Base-by-base conservation (phyloP, 2,113 vertebrate genomes). In the Triplophysa rosa region DNA sequence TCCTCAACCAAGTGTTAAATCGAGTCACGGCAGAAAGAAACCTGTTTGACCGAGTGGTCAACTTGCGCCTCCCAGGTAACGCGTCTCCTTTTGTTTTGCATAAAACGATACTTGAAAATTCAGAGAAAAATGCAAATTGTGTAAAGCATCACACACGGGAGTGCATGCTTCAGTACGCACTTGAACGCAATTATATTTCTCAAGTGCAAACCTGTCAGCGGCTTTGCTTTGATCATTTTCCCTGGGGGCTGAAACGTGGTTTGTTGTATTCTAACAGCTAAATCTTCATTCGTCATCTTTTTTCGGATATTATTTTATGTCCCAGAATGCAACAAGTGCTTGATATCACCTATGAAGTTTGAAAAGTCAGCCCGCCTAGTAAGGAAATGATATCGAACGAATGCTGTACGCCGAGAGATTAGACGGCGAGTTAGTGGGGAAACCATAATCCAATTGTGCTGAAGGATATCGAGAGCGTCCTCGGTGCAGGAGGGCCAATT, bases 11-110 rank as follows among this genome's bases (percentile, higher is more conserved):
- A 82, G 95, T 96, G 86, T 88, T 96, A 89, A 96, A 96, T 84
- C 91, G 94, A 13, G 95, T 96, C 86, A 96, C 95, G 3, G 95
- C 95, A 4, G 95, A 96, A 83, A 92, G 95, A 87, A 96, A 96
- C 84, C 91, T 96, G 59, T 96, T 96, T 85, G 95, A 96, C 84
- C 92, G 95, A 33, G 95, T 96, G 78, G 95, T 96, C 86, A 95
- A 93, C 84, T 92, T 96, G 69, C 92, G 94, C 37, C 91, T 96
- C 56, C 95, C 95, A 1, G 94, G 94, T 95, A 84, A 64, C 24
- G 16, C 23, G 24, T 56, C 47, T 16, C 33, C 33, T 6, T 59
- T 14, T 42, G 14, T 10, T 61, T 56, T 40, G 23, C 23, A 42
- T 9, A 42, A 2, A 42, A 17, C 0, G 1, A 58, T 17, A 6